These are phyloP conservation scores for Leucophenga montana DNA, from an alignment of 2,888 invertebrate species.

Conservation along the genomic window DNA sequence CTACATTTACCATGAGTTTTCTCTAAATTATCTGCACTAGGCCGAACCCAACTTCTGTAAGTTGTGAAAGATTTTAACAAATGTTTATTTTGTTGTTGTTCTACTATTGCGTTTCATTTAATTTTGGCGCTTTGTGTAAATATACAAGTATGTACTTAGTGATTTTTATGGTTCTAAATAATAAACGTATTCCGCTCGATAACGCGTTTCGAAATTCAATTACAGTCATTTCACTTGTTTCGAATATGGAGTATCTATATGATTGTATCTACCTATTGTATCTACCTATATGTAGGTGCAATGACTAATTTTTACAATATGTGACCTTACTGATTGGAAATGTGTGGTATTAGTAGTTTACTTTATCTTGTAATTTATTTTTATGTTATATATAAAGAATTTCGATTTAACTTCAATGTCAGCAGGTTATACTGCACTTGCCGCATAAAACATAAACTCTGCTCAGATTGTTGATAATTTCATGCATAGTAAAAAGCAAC, in stretches of 20 bases:
- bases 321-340: too few relatives aligned
- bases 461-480: too few relatives aligned
- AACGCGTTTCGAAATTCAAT: neutral
- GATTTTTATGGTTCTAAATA: conserved; percentile 13
- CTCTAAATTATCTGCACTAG: neutral
- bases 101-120: neutral
- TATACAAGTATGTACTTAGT: neutral
- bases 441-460: too few relatives aligned
- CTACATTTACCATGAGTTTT: neutral
- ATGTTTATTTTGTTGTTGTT: neutral
- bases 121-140: neutral
- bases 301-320: neutral
- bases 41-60: neutral
- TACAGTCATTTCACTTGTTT: conserved; percentile 5
- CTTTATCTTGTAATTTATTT: too few relatives aligned
- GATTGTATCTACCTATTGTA: too few relatives aligned
- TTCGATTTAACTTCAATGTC: too few relatives aligned
- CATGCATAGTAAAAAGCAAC: too few relatives aligned
- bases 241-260: too few relatives aligned
- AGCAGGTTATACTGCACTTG: too few relatives aligned
- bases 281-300: too few relatives aligned
- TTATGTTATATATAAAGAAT: too few relatives aligned
- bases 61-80: neutral
- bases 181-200: neutral
- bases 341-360: too few relatives aligned